Evolutionary conservation across 2,888 invertebrate species (phyloP).

Genomic region (Trilocha varians): DNA sequence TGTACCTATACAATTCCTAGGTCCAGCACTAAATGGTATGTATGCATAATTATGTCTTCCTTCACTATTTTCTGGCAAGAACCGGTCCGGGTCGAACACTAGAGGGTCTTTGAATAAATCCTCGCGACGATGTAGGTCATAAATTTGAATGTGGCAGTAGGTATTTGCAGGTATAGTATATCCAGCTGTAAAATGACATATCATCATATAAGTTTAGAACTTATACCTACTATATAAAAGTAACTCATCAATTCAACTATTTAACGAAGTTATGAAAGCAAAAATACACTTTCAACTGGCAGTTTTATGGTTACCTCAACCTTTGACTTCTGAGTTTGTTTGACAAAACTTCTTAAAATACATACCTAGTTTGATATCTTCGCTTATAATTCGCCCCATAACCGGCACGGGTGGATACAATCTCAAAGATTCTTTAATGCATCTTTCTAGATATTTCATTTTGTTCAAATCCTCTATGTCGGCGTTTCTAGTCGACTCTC

Average conservation of each 20-base stretch:
- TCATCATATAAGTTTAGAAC: background rate
- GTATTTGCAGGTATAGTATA: conserved; percentile 64
- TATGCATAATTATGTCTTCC: conserved; percentile 76
- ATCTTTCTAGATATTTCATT: conserved; percentile 78
- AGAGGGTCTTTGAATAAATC: conserved; percentile 76
- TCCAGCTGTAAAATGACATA: conserved; percentile 38
- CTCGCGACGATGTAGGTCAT: conserved; percentile 76
- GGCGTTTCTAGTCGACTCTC: conserved; percentile 72
- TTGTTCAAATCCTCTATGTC: conserved; percentile 74
- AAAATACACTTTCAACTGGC: too few species aligned
- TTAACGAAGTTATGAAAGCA: too few species aligned
- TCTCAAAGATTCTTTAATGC: conserved; percentile 78
- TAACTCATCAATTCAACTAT: background rate
- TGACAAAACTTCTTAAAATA: too few species aligned
- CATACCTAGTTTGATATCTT: conserved; percentile 74
- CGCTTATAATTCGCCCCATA: conserved; percentile 71
- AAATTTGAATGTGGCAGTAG: conserved; percentile 72
- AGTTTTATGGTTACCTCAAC: too few species aligned
- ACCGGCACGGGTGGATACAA: conserved; percentile 79
- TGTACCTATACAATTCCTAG: conserved; percentile 78
- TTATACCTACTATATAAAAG: background rate
- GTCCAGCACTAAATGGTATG: conserved; percentile 79
- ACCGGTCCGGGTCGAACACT: conserved; percentile 80
- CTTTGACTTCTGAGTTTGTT: too few species aligned
- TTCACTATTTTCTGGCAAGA: conserved; percentile 71